These are phyloP conservation scores for Prinia subflava DNA, from an alignment of 2,113 vertebrate species.

Conservation along the genomic window DNA sequence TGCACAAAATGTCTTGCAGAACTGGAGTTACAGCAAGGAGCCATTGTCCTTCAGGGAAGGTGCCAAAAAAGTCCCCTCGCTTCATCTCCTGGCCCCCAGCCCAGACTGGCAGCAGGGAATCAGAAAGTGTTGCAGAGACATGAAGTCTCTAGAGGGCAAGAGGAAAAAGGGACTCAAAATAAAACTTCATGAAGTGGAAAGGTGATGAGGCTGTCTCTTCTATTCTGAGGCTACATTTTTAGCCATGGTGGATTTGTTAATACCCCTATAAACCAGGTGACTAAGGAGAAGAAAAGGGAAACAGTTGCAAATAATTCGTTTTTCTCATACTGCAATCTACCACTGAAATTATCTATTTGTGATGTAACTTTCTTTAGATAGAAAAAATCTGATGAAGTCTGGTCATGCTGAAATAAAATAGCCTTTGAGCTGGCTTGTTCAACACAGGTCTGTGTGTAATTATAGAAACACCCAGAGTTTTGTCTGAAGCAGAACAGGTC, in stretches of 20 bases:
- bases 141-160: not conserved
- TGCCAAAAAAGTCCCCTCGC: accelerated
- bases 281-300: not conserved
- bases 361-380: not conserved
- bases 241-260: not conserved
- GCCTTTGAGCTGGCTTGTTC: not conserved
- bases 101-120: not conserved
- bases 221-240: not conserved
- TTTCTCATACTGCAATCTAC: not conserved
- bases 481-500: not conserved
- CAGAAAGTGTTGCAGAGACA: not conserved
- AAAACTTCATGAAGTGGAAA: not conserved
- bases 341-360: not conserved
- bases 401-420: not conserved
- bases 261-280: not conserved
- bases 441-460: not conserved
- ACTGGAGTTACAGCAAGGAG: not conserved
- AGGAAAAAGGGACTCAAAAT: not conserved
- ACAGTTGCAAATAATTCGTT: not conserved
- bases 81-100: not conserved
- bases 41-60: not conserved
- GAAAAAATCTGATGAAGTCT: slow-evolving; percentile 3
- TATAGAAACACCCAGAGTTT: not conserved
- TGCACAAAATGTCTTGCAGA: not conserved
- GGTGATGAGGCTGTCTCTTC: not conserved